phyloP scores from a whole-genome alignment of 2,888 invertebrate genomes.

The Caenorhabditis becei region DNA sequence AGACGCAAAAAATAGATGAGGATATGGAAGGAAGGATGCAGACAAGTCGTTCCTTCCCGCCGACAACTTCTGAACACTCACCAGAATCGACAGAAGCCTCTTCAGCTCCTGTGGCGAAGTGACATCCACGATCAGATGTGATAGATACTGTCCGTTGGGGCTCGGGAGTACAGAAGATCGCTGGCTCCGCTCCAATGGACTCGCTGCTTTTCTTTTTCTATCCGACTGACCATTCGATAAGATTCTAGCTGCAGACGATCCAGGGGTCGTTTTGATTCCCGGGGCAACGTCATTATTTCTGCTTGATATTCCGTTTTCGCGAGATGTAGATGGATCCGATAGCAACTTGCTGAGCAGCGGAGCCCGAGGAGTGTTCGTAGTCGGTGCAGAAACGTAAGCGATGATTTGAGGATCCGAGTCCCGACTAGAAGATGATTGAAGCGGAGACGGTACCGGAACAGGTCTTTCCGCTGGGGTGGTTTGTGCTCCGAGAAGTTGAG shows the following conservation, averaged over 20 bases:
- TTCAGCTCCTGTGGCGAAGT: slow-evolving; percentile 55
- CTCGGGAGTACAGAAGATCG: slow-evolving; percentile 10
- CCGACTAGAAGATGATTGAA: slow-evolving; percentile 15
- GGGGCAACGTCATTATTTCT: neutral
- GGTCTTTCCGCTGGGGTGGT: neutral
- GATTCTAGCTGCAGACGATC: neutral
- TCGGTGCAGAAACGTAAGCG: neutral
- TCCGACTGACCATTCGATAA: neutral
- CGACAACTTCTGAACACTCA: slow-evolving; percentile 20
- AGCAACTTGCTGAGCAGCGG: slow-evolving; percentile 48
- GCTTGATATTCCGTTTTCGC: slow-evolving; percentile 7
- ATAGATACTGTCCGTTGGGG: slow-evolving; percentile 27
- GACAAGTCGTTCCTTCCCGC: neutral
- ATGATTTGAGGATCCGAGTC: slow-evolving; percentile 4
- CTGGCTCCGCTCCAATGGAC: slow-evolving; percentile 23
- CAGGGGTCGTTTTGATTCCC: no score
- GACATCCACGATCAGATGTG: slow-evolving; percentile 63
- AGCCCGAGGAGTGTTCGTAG: slow-evolving; percentile 5
- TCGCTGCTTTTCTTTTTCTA: slow-evolving; percentile 22
- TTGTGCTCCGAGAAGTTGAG: slow-evolving; percentile 20
- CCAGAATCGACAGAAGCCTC: slow-evolving; percentile 55
- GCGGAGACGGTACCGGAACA: slow-evolving; percentile 7
- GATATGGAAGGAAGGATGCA: neutral
- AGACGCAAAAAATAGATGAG: slow-evolving; percentile 7
- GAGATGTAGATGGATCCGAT: slow-evolving; percentile 25